Evolutionary conservation across 2,888 invertebrate species (phyloP).

Genomic region (Calliopum simillimum): DNA sequence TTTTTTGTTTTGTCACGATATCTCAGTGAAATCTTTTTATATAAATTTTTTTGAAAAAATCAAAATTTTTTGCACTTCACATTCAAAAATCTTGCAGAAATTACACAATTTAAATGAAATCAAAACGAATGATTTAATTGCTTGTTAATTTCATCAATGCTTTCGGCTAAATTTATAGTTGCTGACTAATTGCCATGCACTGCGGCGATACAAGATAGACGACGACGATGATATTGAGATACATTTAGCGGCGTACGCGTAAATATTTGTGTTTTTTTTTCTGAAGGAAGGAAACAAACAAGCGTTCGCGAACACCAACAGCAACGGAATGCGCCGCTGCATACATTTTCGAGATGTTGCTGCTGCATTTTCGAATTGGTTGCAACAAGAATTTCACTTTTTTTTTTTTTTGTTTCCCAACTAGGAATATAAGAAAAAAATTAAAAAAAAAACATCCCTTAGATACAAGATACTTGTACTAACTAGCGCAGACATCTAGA

Average conservation of each 20-base stretch:
- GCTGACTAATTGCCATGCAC: slow-evolving; percentile 7
- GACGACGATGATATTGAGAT: not conserved
- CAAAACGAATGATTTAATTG: no score
- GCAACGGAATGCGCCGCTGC: slow-evolving; percentile 20
- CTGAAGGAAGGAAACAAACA: no score
- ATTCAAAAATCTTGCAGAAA: no score
- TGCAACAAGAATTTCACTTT: not conserved
- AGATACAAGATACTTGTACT: slow-evolving; percentile 44
- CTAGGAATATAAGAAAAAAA: slow-evolving; percentile 34
- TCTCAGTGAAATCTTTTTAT: no score
- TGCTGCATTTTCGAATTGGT: slow-evolving; percentile 24
- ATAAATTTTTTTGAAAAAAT: no score
- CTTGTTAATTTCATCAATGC: not conserved
- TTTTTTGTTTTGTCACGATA: no score
- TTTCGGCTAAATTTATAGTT: slow-evolving; percentile 9
- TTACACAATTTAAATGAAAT: no score
- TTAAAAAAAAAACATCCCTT: slow-evolving; percentile 13
- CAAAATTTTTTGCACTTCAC: no score
- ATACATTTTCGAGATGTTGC: slow-evolving; percentile 21
- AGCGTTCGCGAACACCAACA: slow-evolving; percentile 23
- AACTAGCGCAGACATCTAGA: slow-evolving; percentile 51
- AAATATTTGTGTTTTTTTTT: not conserved
- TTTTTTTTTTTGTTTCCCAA: no score
- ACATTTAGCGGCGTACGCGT: not conserved
- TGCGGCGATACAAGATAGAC: not conserved